Base-by-base conservation (phyloP, 2,113 vertebrate species). In the Vidua macroura region DNA sequence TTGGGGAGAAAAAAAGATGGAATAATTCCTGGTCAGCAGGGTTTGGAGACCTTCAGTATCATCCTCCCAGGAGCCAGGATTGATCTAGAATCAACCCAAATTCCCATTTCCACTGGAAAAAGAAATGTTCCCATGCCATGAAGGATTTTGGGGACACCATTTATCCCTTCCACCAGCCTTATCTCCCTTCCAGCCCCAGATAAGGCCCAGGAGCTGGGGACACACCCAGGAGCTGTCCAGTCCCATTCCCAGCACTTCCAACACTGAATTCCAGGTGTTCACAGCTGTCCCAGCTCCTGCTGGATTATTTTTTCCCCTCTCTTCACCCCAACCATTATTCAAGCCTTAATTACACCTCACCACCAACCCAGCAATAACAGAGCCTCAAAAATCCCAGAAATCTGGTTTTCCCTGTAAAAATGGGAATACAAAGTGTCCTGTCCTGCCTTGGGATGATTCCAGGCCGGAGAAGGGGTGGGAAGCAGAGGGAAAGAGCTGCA, bases 81-180 rank as follows among this genome's bases (percentile, higher is more conserved):
- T 16, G 46, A 3, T 25, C 37, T 28, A 74, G 12, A 70, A 21
- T 23, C 35, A 16, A 16, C 30, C 60, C 60, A 30, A 56, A 39
- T 25, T 25, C 76, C 67, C 31, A 7, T 55, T 56, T 41, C 15
- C 3, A 1, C 5, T 6, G 13, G 37, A 48, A 56, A 67, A 72
- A 55, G 1, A 23, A 1, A 9, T 0, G 2, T 73, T 30, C 13
- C 17, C 1, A 1, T 10, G 28, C 21, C 17, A 1, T 8, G 56
- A 35, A 39, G 28, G 18, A 19, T 78, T 75, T 27, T 10, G 15
- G 35, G 74, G 53, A 43, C 52, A 31, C 9, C 41, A 8, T 9
- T n/a, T 15, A 7, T 28, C n/a, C 8, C 28, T 28, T 27, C 49
- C 27, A 17, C 11, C 68, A 27, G 13, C 58, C 33, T 46, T 6